Evolutionary conservation across 2,888 invertebrate species (phyloP), one percentile per base, ranked within the genome.

Genomic region (Amphipyra berbera): DNA sequence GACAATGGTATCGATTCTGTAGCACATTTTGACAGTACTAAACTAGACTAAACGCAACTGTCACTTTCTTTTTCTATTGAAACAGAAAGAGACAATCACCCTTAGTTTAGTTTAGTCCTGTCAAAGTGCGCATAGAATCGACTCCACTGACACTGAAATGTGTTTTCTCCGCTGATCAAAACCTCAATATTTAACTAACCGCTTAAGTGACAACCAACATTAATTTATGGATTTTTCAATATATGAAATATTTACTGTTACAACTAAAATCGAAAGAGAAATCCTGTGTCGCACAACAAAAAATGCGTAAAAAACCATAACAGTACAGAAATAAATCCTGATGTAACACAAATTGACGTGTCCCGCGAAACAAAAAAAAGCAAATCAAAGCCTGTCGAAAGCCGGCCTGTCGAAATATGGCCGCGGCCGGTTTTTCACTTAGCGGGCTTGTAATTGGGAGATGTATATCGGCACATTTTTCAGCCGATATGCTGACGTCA

Each of bases 401-500:
- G 76, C 74, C 76, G 21, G 21, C 21, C 21, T 21, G 21, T 21
- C 21, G 21, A 21, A 65, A 82, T 73, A 74, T 68, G 76, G 63
- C 12, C 61, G 73, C 83, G 85, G 71, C 79, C 71, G 82, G 80
- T 85, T 85, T 84, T 84, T 89, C 87, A 88, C 79, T 83, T 83
- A 83, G 72, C 81, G 70, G 69, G 58, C 55, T 83, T 87, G 85
- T 92, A 91, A 91, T 91, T 90, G 90, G 85, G 86, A 86, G 84
- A 90, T 89, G 88, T 90, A 86, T 90, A 91, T 91, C 82, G 90
- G 88, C 81, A 85, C 84, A 88, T 90, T 87, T 90, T 88, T 91
- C 86, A 84, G 42, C 65, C 70, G 73, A 78, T 81, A 79, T 79
- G 79, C 67, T 52, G 73, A 66, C 66, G 78, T 72, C 69, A 74